A percentile compares a stretch with the other conserved stretches of the same genome.
These are phyloP conservation scores for Acleris holmiana DNA, from an alignment of 2,888 invertebrate genomes.

Conservation along the genomic window DNA sequence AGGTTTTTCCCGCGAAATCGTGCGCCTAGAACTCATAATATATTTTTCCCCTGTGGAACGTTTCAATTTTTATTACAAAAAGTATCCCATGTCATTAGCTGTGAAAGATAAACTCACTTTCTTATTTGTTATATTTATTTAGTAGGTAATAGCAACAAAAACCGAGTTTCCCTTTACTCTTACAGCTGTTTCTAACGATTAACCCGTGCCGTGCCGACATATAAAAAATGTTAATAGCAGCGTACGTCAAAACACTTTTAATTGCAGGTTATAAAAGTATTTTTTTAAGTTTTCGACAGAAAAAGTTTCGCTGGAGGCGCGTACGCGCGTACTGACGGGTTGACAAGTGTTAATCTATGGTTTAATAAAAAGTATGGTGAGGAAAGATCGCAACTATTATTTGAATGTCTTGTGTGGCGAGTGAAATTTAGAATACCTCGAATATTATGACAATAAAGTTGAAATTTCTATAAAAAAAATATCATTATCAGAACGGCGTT, in stretches of 20 bases:
- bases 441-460: too few species aligned
- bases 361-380: background rate
- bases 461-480: too few species aligned
- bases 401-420: too few species aligned
- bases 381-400: background rate
- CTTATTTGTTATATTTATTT: too few species aligned
- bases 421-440: too few species aligned
- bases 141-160: background rate
- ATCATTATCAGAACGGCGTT: too few species aligned
- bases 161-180: background rate
- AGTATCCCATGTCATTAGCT: too few species aligned
- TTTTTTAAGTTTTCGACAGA: slow-evolving; percentile 47
- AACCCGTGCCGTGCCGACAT: slow-evolving; percentile 40
- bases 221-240: slow-evolving; percentile 40
- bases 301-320: slow-evolving; percentile 51
- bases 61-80: too few species aligned
- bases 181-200: slow-evolving; percentile 29
- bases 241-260: slow-evolving; percentile 44
- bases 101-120: too few species aligned
- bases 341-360: slow-evolving; percentile 37
- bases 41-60: too few species aligned
- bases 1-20: too few species aligned
- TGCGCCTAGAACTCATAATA: too few species aligned
- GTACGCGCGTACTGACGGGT: slow-evolving; percentile 47
- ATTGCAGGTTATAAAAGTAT: slow-evolving; percentile 44